Percentiles rank a stretch among this genome's conserved stretches.
Conservation (phyloP, 1,140 invertebrate genomes). For the Apis florea region DNA sequence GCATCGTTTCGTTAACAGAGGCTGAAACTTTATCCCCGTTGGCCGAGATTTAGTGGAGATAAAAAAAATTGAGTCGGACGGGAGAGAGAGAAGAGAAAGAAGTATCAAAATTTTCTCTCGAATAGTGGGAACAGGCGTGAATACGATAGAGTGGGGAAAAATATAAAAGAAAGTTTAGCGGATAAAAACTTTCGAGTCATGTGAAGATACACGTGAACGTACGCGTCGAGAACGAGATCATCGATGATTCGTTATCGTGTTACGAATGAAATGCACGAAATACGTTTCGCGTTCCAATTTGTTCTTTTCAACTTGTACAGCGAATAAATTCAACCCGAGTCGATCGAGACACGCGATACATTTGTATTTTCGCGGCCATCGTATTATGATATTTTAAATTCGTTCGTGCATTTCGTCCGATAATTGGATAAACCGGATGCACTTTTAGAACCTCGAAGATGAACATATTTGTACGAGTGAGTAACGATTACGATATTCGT, state of each 20-base stretch:
- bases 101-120: slow-evolving; percentile 7
- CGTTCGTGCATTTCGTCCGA: not conserved
- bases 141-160: slow-evolving; percentile 42
- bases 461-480: slow-evolving; percentile 15
- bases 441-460: not conserved
- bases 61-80: not conserved
- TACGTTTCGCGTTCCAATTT: not conserved
- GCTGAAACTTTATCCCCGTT: not conserved
- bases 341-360: not conserved
- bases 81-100: too few relatives aligned
- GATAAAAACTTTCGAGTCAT: slow-evolving; percentile 40
- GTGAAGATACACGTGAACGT: not conserved
- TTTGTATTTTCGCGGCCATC: not conserved
- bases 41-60: not conserved
- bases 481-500: not conserved
- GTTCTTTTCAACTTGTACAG: not conserved
- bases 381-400: not conserved
- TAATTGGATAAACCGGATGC: not conserved
- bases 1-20: not conserved
- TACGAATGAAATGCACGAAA: not conserved
- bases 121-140: not conserved
- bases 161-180: slow-evolving; percentile 59
- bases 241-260: not conserved
- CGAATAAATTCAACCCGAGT: not conserved
- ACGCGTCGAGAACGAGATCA: not conserved